Evolutionary conservation across 2,888 invertebrate species (phyloP), one percentile per base, ranked within the genome.

Genomic region (Rhorus exstirpatorius): DNA sequence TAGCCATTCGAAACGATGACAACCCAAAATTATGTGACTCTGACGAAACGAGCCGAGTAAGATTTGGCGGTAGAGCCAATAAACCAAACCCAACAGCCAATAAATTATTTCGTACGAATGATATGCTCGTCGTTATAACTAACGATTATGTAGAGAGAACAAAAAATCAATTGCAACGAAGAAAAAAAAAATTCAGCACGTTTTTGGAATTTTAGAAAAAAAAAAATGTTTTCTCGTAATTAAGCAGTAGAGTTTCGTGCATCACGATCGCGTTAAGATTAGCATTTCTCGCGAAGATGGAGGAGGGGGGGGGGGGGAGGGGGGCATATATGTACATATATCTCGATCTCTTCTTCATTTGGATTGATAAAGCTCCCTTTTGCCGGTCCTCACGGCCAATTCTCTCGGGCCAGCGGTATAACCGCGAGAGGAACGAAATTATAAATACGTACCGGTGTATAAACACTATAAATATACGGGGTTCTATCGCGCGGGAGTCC

Each of bases 401-500:
- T 77, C 81, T 72, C 14, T n/a, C n/a, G n/a, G 35, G 75, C 61
- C 81, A 71, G 78, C 83, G 24, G 65, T 86, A 85, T 87, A 84
- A 83, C 82, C 70, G 44, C 17, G 63, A 53, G 60, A 72, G 65
- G 68, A 86, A 82, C 83, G 81, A 88, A 88, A 89, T 90, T 90
- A 90, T 89, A 90, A 90, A 90, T 90, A 90, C 87, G 84, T 86
- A 82, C 84, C 81, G 85, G 86, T 77, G 76, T 87, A 87, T 88
- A 88, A 90, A 90, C 87, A 88, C 88, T 88, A 89, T 89, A 88
- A 90, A 90, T 89, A 90, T 88, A 88, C 83, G 67, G 63, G 44
- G 79, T 67, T 79, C 60, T 77, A 80, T 75, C 71, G 67, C 38
- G 80, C 70, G 35, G 80, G 71, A 63, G 35, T 80, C 17, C 68